Percentiles rank a stretch among this genome's conserved stretches.
Evolutionary conservation across 2,888 invertebrate species (phyloP).

Genomic region (Pristionchus mayeri): DNA sequence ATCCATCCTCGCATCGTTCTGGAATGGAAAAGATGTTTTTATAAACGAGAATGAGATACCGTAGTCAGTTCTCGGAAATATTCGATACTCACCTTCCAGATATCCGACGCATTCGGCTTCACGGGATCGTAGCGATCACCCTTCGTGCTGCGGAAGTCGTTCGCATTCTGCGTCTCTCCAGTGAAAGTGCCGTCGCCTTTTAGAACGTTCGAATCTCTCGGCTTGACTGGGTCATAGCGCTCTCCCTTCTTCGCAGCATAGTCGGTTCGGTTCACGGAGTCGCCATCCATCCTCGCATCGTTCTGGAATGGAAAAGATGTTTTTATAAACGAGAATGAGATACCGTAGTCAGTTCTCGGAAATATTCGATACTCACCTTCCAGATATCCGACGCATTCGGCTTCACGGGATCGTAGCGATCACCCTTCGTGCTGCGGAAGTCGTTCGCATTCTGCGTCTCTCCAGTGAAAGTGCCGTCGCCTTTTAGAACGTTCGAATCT

Average conservation of each 20-base stretch:
- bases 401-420: conserved; percentile 38
- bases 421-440: conserved; percentile 48
- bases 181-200: conserved; percentile 48
- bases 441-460: conserved; percentile 45
- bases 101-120: conserved; percentile 56
- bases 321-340: neutral
- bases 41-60: neutral
- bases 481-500: conserved; percentile 48
- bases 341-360: no score
- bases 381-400: conserved; percentile 51
- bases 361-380: conserved; percentile 53
- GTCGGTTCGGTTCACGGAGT: conserved; percentile 44
- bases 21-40: neutral
- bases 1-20: conserved; percentile 43
- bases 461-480: conserved; percentile 46
- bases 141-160: conserved; percentile 42
- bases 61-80: no score
- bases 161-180: conserved; percentile 37
- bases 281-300: conserved; percentile 39
- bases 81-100: conserved; percentile 42
- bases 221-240: conserved; percentile 32
- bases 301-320: conserved; percentile 7
- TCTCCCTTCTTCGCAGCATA: conserved; percentile 46
- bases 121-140: conserved; percentile 58
- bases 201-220: conserved; percentile 48